A percentile compares a stretch with the other conserved stretches of the same genome.
Evolutionary conservation across 1,140 invertebrate species (phyloP).

Genomic region (Prorops nasuta): DNA sequence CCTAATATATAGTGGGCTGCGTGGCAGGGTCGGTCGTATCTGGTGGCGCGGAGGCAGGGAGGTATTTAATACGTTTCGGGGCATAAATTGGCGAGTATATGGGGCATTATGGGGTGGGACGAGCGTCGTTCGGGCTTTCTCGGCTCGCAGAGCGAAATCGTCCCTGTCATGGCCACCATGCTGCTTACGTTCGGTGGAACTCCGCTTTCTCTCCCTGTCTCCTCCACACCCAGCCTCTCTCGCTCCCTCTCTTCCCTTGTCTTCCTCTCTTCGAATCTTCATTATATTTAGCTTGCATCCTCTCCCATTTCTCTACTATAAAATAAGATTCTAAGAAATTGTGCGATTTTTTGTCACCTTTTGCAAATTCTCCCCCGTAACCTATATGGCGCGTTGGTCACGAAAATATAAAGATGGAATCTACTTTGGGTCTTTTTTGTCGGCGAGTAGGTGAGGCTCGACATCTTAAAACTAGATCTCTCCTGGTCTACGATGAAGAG

Average conservation of each 20-base stretch:
- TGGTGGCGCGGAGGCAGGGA: slow-evolving; percentile 21
- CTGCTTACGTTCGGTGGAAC: slow-evolving; percentile 24
- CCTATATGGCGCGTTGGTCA: too few species aligned
- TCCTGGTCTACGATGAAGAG: too few species aligned
- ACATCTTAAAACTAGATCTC: too few species aligned
- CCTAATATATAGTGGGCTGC: slow-evolving; percentile 37
- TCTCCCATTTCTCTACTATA: too few species aligned
- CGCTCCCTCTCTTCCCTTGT: background rate
- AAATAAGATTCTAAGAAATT: too few species aligned
- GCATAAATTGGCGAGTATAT: slow-evolving; percentile 54
- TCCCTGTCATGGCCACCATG: slow-evolving; percentile 30
- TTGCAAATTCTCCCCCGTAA: too few species aligned
- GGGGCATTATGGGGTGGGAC: slow-evolving; percentile 45
- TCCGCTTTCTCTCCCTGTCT: slow-evolving; percentile 9
- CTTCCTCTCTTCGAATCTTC: background rate
- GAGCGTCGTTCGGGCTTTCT: slow-evolving; percentile 22
- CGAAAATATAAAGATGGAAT: too few species aligned
- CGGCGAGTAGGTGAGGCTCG: too few species aligned
- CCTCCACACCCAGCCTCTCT: slow-evolving; percentile 4
- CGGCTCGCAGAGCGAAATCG: slow-evolving; percentile 15
- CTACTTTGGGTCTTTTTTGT: too few species aligned
- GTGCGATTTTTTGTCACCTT: too few species aligned
- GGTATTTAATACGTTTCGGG: slow-evolving; percentile 50
- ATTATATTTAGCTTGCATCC: too few species aligned
- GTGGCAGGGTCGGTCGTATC: background rate